A percentile compares a stretch with the other conserved stretches of the same genome.
Conservation (phyloP, 2,888 invertebrate genomes). For the Ichneumoninae sp. region DNA sequence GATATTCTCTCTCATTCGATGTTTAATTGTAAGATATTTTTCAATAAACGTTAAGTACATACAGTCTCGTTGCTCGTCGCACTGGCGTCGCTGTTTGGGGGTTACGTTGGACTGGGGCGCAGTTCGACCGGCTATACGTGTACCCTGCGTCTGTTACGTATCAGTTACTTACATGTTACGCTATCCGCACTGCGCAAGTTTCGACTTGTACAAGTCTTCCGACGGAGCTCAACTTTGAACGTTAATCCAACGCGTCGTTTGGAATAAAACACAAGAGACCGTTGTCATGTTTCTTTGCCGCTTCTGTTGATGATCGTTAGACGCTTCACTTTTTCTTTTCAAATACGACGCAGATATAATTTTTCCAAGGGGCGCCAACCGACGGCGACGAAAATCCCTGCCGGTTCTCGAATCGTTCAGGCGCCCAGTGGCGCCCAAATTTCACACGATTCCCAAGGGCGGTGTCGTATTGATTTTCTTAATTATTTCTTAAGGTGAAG, state of each 20-base stretch:
- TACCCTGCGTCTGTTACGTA: background rate
- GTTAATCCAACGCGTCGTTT: background rate
- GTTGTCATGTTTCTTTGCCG: background rate
- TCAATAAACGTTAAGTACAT: conserved; percentile 76
- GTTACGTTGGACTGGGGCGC: background rate
- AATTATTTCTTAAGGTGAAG: background rate
- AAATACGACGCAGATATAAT: background rate
- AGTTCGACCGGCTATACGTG: background rate
- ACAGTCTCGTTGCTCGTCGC: conserved; percentile 24
- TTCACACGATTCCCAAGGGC: background rate
- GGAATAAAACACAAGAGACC: background rate
- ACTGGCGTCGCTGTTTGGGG: background rate
- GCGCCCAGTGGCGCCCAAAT: background rate
- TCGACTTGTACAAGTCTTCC: conserved; percentile 16
- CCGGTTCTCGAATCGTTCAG: background rate
- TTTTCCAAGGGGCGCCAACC: background rate
- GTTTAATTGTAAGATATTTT: conserved; percentile 79
- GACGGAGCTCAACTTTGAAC: conserved; percentile 32
- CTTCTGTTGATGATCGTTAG: background rate
- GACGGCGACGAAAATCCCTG: background rate
- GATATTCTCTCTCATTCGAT: conserved; percentile 70
- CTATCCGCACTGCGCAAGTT: conserved; percentile 49
- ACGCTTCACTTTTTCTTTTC: background rate
- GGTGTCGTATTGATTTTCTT: background rate
- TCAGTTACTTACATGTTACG: conserved; percentile 56